Evolutionary conservation across 2,113 vertebrate genomes (phyloP), one percentile per base, ranked within the genome.

Genomic region (Corynorhinus townsendii): DNA sequence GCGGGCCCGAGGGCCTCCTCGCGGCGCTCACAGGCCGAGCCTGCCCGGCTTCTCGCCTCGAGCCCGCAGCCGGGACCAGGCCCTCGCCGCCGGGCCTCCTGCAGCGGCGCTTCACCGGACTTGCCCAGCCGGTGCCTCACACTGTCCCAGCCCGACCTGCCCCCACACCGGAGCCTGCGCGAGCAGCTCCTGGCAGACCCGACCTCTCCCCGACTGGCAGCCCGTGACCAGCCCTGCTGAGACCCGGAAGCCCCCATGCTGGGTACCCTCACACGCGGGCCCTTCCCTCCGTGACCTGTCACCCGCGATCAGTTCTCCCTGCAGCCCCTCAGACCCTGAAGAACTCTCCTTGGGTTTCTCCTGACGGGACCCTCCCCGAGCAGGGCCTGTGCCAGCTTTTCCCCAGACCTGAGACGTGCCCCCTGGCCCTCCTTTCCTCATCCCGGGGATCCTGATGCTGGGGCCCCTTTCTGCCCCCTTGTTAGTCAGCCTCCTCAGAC

Each of bases 41-140:
- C 94, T 38, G 71, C 86, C 69, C 38, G 85, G 85, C 83, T 87
- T 43, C 56, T 11, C 56, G 56, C 56, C 94, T 84, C 80, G 94
- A 96, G 91, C 91, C 59, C 59, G 45, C 75, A 5, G 85, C 94
- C 54, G 93, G 3, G 95, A 33, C 40, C 88, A 85, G 85, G 93
- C 94, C 96, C 88, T 76, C 43, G 16, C 69, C 66, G 45, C 83
- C 52, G 45, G 90, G 96, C 96, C 93, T 96, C 90, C 73, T 35
- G 91, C 93, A 83, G 87, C 71, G 79, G 84, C 90, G 59, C 94
- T 76, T 87, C 93, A 38, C 93, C 76, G 69, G 91, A 94, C 93
- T 79, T 77, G 54, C 89, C 94, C 71, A 28, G 86, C 94, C 54
- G 62, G 75, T 79, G 95, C 87, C 91, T 89, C 45, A 77, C 77